Evolutionary conservation across 2,113 vertebrate genomes (phyloP).

Genomic region (Ailuropoda melanoleuca): DNA sequence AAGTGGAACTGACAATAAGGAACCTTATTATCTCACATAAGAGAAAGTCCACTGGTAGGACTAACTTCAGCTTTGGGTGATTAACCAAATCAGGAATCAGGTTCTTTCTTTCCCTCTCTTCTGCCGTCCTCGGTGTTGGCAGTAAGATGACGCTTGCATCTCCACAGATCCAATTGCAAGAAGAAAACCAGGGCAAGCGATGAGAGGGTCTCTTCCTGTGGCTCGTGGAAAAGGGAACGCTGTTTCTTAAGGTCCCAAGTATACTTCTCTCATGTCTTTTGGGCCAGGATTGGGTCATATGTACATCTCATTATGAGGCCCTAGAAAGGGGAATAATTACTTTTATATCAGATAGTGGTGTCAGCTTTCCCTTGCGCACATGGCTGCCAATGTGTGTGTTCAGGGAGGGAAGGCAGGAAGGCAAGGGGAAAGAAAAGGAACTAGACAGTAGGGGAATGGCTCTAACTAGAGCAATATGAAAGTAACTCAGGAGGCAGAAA

Average conservation of each 20-base stretch:
- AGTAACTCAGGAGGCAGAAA: neutral
- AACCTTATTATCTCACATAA: neutral
- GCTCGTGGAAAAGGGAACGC: neutral
- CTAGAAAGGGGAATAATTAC: neutral
- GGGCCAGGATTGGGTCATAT: neutral
- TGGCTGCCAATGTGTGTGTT: neutral
- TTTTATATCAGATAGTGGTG: neutral
- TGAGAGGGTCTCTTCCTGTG: neutral
- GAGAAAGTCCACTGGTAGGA: neutral
- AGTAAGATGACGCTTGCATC: neutral
- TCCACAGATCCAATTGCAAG: neutral
- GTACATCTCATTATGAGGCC: neutral
- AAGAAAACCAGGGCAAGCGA: neutral
- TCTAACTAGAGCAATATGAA: neutral
- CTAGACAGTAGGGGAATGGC: neutral
- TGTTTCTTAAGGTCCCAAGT: neutral
- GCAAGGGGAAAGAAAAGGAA: neutral
- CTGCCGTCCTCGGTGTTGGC: neutral
- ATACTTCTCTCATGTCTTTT: neutral
- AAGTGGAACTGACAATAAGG: neutral
- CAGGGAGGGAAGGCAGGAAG: too few relatives aligned
- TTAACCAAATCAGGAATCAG: neutral
- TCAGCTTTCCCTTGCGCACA: neutral
- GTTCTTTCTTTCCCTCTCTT: neutral
- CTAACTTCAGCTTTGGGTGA: neutral